Evolutionary conservation across 1,140 invertebrate species (phyloP).

Genomic region (Sarcophaga peregrina): DNA sequence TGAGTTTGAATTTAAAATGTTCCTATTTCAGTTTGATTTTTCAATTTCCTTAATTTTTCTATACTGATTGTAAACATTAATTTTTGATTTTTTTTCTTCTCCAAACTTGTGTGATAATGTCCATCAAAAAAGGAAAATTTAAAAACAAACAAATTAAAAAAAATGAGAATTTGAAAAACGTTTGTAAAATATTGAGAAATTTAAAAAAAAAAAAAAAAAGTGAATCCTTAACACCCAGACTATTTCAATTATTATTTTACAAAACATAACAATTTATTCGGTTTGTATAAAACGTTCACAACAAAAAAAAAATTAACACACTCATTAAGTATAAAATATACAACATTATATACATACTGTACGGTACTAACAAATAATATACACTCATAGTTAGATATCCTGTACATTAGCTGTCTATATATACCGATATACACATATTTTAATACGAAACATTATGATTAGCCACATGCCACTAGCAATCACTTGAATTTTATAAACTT

Average conservation of each 20-base stretch:
- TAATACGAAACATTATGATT: too few species aligned
- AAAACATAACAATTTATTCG: not conserved
- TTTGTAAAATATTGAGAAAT: slow-evolving; percentile 14
- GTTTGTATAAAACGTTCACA: slow-evolving; percentile 1
- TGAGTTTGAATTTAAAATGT: not conserved
- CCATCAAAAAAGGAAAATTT: not conserved
- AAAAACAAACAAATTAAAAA: not conserved
- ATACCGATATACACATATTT: too few species aligned
- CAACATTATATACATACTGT: too few species aligned
- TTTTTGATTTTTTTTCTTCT: too few species aligned
- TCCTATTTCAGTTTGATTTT: not conserved
- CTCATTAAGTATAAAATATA: too few species aligned
- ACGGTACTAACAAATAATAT: too few species aligned
- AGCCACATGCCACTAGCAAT: too few species aligned
- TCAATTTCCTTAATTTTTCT: not conserved
- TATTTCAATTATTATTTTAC: not conserved
- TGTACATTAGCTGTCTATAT: too few species aligned
- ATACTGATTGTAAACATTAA: not conserved
- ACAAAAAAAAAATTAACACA: too few species aligned
- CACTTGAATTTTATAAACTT: too few species aligned
- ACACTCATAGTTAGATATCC: too few species aligned
- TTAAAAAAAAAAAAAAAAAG: not conserved
- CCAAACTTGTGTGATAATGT: slow-evolving; percentile 8
- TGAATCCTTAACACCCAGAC: too few species aligned
- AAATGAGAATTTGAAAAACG: not conserved